Conservation (phyloP, 2,888 invertebrate genomes). For the Microctonus aethiopoides region DNA sequence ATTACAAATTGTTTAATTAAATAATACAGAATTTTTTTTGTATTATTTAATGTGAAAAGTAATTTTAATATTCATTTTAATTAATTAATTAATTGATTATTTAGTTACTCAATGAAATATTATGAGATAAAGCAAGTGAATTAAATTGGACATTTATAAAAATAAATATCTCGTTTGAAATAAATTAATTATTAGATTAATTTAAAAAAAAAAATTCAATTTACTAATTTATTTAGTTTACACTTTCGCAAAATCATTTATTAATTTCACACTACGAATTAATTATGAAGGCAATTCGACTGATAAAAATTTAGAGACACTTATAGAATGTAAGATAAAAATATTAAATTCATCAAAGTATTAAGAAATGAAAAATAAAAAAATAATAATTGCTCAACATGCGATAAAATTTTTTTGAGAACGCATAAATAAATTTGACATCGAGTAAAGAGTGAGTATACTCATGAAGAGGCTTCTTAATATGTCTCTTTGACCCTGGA, state of each 20-base stretch:
- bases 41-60: too few relatives aligned
- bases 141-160: background rate
- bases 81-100: too few relatives aligned
- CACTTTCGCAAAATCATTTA: too few relatives aligned
- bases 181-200: background rate
- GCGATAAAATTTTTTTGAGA: background rate
- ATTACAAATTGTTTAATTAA: too few relatives aligned
- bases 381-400: background rate
- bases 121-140: background rate
- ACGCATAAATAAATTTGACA: background rate
- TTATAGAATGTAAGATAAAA: background rate
- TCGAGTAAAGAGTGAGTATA: background rate
- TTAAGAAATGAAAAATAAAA: background rate
- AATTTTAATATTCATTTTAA: too few relatives aligned
- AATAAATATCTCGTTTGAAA: background rate
- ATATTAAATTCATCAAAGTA: constrained; percentile 2
- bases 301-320: background rate
- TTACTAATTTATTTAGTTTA: background rate
- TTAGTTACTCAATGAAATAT: background rate
- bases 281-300: background rate
- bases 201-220: background rate
- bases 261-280: background rate
- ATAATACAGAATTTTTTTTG: too few relatives aligned
- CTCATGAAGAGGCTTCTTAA: constrained; percentile 27
- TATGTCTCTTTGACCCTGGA: constrained; percentile 58